These are phyloP conservation scores for Drosophila guanche DNA, from an alignment of 1,140 invertebrate genomes.

Conservation along the genomic window DNA sequence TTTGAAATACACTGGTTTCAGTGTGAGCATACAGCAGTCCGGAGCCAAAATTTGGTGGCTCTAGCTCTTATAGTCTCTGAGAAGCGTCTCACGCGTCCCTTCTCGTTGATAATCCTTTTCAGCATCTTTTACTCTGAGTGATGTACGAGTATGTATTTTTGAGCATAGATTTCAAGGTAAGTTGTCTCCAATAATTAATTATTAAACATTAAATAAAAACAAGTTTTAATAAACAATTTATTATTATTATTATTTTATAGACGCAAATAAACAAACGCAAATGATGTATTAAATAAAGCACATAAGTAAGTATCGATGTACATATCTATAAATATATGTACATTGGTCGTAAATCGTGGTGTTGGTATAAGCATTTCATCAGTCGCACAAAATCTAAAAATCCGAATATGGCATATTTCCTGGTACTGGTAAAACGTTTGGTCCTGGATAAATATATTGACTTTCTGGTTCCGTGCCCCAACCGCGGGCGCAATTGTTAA, in stretches of 20 bases:
- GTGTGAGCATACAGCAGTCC: too few species aligned
- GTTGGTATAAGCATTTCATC: constrained; percentile 5
- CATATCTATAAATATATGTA: constrained; percentile 8
- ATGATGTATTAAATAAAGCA: constrained; percentile 7
- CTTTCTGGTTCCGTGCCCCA: constrained; percentile 84
- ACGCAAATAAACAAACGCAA: constrained; percentile 65
- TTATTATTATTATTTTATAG: constrained; percentile 53
- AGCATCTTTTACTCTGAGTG: too few species aligned
- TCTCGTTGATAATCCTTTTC: too few species aligned
- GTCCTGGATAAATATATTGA: not conserved
- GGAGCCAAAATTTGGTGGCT: too few species aligned
- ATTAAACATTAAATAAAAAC: not conserved
- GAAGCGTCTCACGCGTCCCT: too few species aligned
- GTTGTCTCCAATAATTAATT: too few species aligned
- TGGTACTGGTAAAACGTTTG: constrained; percentile 1
- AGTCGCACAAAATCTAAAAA: constrained; percentile 38
- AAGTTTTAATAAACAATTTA: constrained; percentile 1
- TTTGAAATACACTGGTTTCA: too few species aligned
- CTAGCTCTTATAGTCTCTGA: too few species aligned
- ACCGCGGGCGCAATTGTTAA: constrained; percentile 91
- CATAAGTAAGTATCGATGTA: constrained; percentile 1
- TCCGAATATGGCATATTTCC: constrained; percentile 63
- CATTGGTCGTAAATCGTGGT: constrained; percentile 50
- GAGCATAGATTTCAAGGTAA: too few species aligned
- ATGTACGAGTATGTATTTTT: too few species aligned